Percentiles rank a stretch among this genome's conserved stretches.
These are phyloP conservation scores for Eubasilissa splendida DNA, from an alignment of 2,888 invertebrate genomes.

Conservation along the genomic window DNA sequence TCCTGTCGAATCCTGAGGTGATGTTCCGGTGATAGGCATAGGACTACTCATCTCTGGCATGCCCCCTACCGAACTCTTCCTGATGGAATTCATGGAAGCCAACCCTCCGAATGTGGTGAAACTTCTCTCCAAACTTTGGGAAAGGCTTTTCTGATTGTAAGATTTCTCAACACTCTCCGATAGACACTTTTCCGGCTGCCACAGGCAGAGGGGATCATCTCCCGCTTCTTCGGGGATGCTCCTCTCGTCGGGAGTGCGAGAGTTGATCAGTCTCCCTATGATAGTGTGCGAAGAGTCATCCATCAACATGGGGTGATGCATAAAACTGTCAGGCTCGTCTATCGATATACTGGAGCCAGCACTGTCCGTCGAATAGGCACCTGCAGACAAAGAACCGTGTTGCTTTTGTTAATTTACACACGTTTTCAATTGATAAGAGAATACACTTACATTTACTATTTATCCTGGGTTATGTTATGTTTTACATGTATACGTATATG, in stretches of 20 bases:
- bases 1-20: constrained; percentile 59
- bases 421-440: neutral
- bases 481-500: too few relatives aligned
- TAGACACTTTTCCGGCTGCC: constrained; percentile 64
- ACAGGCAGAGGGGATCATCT: constrained; percentile 65
- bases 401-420: neutral
- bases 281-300: constrained; percentile 68
- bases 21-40: constrained; percentile 57
- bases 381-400: constrained; percentile 4
- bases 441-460: too few relatives aligned
- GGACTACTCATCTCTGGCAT: constrained; percentile 73
- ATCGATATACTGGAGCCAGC: constrained; percentile 80
- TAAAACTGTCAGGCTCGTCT: constrained; percentile 74
- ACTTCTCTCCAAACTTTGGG: constrained; percentile 22
- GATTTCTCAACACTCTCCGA: constrained; percentile 55
- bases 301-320: constrained; percentile 72
- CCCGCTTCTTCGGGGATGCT: constrained; percentile 77
- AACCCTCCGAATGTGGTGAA: constrained; percentile 41
- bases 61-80: constrained; percentile 54
- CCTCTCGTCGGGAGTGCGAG: constrained; percentile 57
- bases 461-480: too few relatives aligned
- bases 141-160: constrained; percentile 45
- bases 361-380: constrained; percentile 75
- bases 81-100: constrained; percentile 14
- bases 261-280: constrained; percentile 41